phyloP scores from a whole-genome alignment of 2,888 invertebrate species.

The Zonitis immaculata region DNA sequence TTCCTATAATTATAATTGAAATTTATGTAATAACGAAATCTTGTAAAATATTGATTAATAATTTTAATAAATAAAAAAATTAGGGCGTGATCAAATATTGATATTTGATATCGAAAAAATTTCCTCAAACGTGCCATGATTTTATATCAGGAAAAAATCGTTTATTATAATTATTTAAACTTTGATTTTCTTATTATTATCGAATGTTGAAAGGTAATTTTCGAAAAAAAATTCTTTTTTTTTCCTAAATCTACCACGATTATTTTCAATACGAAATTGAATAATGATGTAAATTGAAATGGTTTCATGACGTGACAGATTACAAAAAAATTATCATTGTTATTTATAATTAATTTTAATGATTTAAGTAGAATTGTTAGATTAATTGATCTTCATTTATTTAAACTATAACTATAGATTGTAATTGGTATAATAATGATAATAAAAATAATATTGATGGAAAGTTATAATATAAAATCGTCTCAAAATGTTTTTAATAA shows the following conservation, averaged over 20 bases:
- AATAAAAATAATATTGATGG: neutral
- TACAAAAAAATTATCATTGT: slow-evolving; percentile 19
- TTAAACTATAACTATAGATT: slow-evolving; percentile 7
- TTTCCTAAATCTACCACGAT: slow-evolving; percentile 11
- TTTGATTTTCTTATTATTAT: neutral
- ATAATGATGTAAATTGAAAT: slow-evolving; percentile 18
- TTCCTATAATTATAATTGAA: neutral
- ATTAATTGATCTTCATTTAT: slow-evolving; percentile 19
- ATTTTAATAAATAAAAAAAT: neutral
- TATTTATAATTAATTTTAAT: slow-evolving; percentile 23
- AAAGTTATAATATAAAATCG: too few species aligned
- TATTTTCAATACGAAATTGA: slow-evolving; percentile 13
- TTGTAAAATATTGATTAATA: too few species aligned
- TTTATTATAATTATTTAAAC: too few species aligned
- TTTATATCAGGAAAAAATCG: neutral
- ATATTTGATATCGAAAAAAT: neutral
- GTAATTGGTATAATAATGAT: slow-evolving; percentile 14
- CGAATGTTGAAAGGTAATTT: slow-evolving; percentile 11
- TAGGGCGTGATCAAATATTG: neutral
- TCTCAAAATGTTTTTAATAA: slow-evolving; percentile 10
- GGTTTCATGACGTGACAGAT: slow-evolving; percentile 18
- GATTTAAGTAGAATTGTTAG: slow-evolving; percentile 18
- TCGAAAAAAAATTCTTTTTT: neutral
- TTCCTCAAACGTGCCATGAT: neutral
- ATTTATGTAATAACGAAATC: neutral